Evolutionary conservation across 2,888 invertebrate species (phyloP), one percentile per base, ranked within the genome.

Genomic region (Halictus ligatus): DNA sequence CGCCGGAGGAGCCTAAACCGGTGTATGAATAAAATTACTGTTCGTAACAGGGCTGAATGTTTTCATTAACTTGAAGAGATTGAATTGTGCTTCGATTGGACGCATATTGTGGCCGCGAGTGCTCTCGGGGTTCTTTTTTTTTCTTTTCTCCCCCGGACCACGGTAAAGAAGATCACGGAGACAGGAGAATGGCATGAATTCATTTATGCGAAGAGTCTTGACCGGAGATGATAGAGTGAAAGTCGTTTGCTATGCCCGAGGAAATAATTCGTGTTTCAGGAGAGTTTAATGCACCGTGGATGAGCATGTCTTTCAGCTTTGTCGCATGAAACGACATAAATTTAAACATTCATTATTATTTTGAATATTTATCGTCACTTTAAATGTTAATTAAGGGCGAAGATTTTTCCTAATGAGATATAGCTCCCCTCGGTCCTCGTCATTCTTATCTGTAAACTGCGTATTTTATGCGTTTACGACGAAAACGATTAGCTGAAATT

Each of bases 21-120:
- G 25, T 6, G 21, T n/a, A 71, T 40, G 71, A 83, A 81, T 81
- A 81, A 83, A 81, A 81, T 81, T 72, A 35, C 50, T 72, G 72
- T 76, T 83, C 75, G 69, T 74, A 40, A 54, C 21, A n/a, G 18
- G 18, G 10, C 15, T 64, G 50, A 75, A 64, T 81, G 81, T 83
- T 75, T 81, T 81, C 72, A 72, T 83, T 72, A 54, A 50, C 67
- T 25, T 21, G 35, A 73, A 50, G 29, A 43, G 50, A 35, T 81
- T 29, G 64, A 75, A 64, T 81, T 64, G 29, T 35, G 54, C 25
- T 60, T 54, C 60, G 54, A 72, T 72, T 8, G 25, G n/a, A 35
- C n/a, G 18, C 73, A 29, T 50, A 73, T 73, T 69, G 40, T 69
- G 40, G 69, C 21, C 69, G 40, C 60, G 60, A 25, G 25, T 25